Evolutionary conservation across 2,113 vertebrate genomes (phyloP), one percentile per base, ranked within the genome.

Genomic region (Dinomys branickii): DNA sequence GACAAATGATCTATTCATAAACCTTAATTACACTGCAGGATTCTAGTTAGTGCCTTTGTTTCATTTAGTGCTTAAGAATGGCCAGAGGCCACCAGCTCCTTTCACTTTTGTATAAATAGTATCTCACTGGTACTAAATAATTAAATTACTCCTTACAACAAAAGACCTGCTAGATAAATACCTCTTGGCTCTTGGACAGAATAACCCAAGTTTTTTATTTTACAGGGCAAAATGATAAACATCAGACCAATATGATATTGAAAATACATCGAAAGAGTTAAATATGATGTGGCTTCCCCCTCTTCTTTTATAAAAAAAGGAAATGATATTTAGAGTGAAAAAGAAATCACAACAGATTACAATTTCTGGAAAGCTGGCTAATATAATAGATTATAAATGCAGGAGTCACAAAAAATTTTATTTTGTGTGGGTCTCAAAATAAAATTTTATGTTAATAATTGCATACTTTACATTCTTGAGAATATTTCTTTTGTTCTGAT

Each of bases 281-380:
- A n/a, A 82, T 41, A 73, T 50, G 28, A 3, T 44, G 78, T 78
- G 35, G 16, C 11, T 91, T 16, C 16, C 41, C 4, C 26, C 69
- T 4, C 20, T n/a, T 44, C 8, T n/a, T 71, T 78, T 87, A 63
- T 84, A 33, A 93, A 71, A 50, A 69, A 77, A 82, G 26, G 30
- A 81, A 78, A 16, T 78, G 65, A 78, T 93, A 80, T 86, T 85
- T 82, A 90, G 47, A 92, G 95, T 94, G 47, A 88, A 71, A 88
- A 91, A 86, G 56, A 89, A 91, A 96, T 94, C n/a, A 88, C 35
- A 94, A 88, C 16, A 91, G 9, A 86, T 28, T 54, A 47, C 0
- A 91, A 86, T 83, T 86, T 93, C 88, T 93, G 56, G 63, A 61
- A 93, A 90, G 13, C 20, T 88, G 54, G 58, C 19, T 69, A 84